Evolutionary conservation across 2,113 vertebrate species (phyloP).

Genomic region (Zosterops lateralis): DNA sequence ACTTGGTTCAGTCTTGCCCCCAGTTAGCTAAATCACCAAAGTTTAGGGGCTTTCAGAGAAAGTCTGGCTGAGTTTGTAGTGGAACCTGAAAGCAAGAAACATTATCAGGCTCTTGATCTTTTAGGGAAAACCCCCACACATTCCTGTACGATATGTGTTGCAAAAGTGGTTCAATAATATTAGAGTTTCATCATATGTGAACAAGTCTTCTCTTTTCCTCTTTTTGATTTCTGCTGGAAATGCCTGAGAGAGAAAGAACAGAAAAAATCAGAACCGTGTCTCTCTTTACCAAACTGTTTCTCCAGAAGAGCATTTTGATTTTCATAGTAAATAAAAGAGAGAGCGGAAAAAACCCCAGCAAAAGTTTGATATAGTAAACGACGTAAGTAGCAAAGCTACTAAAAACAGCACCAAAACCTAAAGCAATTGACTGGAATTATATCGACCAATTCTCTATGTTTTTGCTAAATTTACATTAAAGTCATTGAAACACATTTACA

Average conservation of each 20-base stretch:
- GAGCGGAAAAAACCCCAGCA: neutral
- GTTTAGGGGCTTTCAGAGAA: neutral
- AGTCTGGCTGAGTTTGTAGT: neutral
- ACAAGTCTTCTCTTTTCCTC: neutral
- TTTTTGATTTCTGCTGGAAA: neutral
- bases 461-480: conserved; percentile 19
- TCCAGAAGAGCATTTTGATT: neutral
- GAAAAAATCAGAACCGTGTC: neutral
- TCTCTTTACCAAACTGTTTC: neutral
- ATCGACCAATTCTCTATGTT: neutral
- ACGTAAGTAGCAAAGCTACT: neutral
- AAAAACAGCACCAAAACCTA: neutral
- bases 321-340: neutral
- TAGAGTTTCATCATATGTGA: neutral
- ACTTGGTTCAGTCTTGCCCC: neutral
- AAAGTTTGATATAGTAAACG: neutral
- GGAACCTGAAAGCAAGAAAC: neutral
- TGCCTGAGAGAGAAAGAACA: neutral
- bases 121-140: neutral
- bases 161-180: neutral
- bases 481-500: neutral
- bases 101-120: neutral
- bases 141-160: neutral
- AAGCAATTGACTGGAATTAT: neutral
- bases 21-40: neutral